Evolutionary conservation across 2,113 vertebrate species (phyloP).

Genomic region (Dascyllus trimaculatus): DNA sequence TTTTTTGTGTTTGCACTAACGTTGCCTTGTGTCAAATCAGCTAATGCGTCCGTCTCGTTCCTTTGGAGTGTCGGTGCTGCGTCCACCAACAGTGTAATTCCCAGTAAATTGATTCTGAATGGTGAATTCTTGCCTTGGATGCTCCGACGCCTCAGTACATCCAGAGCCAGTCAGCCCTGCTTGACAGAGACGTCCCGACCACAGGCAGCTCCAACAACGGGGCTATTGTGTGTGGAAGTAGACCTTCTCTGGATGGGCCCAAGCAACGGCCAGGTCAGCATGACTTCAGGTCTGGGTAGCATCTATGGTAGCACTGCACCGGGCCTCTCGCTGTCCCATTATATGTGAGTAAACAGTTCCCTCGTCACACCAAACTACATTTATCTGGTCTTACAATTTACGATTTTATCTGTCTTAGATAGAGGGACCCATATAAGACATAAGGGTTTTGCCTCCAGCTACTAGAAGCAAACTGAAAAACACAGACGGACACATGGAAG

Average conservation of each 20-base stretch:
- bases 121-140: conserved; percentile 56
- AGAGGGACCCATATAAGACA: neutral
- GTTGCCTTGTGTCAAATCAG: conserved; percentile 25
- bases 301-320: neutral
- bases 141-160: conserved; percentile 24
- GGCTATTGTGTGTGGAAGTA: conserved; percentile 53
- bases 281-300: conserved; percentile 32
- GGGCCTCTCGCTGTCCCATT: neutral
- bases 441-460: too few species aligned
- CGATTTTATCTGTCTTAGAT: conserved; percentile 19
- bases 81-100: conserved; percentile 22
- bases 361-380: neutral
- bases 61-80: conserved; percentile 15
- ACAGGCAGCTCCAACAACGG: conserved; percentile 62
- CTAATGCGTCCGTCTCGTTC: conserved; percentile 8
- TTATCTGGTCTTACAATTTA: neutral
- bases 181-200: conserved; percentile 64
- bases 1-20: conserved; percentile 15
- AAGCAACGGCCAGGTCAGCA: conserved; percentile 35
- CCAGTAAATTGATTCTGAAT: conserved; percentile 61
- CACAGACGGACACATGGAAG: conserved; percentile 5
- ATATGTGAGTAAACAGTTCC: neutral
- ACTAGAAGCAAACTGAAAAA: conserved; percentile 20
- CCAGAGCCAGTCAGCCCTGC: conserved; percentile 12
- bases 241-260: conserved; percentile 20